Evolutionary conservation across 2,113 vertebrate species (phyloP), one percentile per base, ranked within the genome.

Genomic region (Panthera uncia): DNA sequence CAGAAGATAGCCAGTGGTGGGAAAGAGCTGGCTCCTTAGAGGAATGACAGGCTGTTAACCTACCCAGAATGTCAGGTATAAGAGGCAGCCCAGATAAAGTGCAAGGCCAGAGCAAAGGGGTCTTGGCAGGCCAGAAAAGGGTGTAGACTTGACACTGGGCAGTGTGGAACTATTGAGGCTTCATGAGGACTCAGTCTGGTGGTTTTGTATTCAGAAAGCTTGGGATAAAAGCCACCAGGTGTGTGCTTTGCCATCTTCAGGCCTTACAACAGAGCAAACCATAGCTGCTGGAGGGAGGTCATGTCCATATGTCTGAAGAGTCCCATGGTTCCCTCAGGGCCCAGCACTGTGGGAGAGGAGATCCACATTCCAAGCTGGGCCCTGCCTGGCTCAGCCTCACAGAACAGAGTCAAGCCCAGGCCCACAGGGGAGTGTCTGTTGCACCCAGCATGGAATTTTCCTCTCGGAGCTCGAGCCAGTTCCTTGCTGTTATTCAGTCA

Each of bases 361-460:
- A 38, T 1, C 79, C 63, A 8, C 41, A 31, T 45, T 25, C 38
- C 48, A 66, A 27, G 36, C 66, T 5, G 18, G 8, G 19, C 10
- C 45, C 71, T 33, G 19, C 33, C 68, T 71, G 91, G 50, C 41
- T 38, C 19, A 0, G 38, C 65, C 76, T 71, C 0, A 0, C 31
- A 50, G 61, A n/a, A 33, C 38, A 85, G 45, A 82, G 29, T 74
- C 83, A 38, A 95, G 80, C 36, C 23, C 12, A 66, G 50, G 76
- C 33, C 16, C 83, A 48, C 27, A 83, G 68, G 66, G 45, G 8
- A 94, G 38, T 80, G 36, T 96, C 81, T 92, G 23, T 33, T 84
- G 65, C 31, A 71, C 65, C 38, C n/a, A 25, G 81, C 36, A 4
- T 91, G 94, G 96, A 96, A 97, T 91, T 93, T 97, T 78, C 97